Conservation (phyloP, 2,113 vertebrate species). For the Desmodus rotundus region DNA sequence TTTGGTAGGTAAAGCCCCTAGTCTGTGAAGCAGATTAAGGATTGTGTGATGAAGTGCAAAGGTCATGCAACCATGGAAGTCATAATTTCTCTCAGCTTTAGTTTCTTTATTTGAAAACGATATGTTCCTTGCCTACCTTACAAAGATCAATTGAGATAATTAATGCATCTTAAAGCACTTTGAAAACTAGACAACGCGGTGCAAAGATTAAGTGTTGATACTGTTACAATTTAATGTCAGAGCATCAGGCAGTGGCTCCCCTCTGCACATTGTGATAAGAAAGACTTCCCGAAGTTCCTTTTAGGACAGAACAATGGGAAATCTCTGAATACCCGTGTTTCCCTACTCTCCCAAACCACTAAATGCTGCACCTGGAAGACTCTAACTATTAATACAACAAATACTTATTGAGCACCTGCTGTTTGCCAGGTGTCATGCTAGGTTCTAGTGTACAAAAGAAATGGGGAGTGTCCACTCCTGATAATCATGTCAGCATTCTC, state of each 20-base stretch:
- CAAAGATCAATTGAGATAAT: background rate
- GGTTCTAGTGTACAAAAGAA: background rate
- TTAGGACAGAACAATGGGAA: background rate
- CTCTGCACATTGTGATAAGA: background rate
- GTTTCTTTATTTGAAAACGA: background rate
- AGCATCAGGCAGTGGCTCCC: background rate
- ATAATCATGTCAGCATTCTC: background rate
- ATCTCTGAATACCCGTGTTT: background rate
- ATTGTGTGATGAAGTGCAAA: background rate
- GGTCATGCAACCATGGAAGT: background rate
- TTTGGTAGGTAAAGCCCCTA: background rate
- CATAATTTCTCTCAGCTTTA: background rate
- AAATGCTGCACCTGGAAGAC: background rate
- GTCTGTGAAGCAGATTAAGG: background rate
- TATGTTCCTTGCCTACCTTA: background rate
- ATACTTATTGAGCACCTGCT: background rate
- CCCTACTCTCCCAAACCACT: background rate
- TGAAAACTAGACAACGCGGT: background rate
- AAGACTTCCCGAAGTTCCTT: background rate
- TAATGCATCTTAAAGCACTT: background rate
- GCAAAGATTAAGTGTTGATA: background rate
- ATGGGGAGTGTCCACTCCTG: background rate
- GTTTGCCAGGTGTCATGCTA: background rate
- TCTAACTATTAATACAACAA: background rate
- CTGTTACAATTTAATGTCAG: background rate